Base-by-base conservation (phyloP, 2,113 vertebrate genomes). In the Poecile atricapillus region DNA sequence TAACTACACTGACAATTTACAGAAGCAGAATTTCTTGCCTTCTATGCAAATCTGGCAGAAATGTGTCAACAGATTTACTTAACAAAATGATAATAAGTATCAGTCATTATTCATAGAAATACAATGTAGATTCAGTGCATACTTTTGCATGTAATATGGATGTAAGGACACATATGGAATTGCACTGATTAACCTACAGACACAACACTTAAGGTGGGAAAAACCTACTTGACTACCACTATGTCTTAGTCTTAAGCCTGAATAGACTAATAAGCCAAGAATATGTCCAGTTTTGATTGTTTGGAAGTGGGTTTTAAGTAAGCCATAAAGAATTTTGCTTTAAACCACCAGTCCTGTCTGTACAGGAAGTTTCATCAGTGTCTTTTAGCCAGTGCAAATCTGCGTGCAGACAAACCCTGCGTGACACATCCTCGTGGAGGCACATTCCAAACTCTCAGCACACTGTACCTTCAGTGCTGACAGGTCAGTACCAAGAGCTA, bases 371-470 rank as follows among this genome's bases (percentile, higher is more conserved):
- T 87, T 49, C 69, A 62, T 56, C 37, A 49, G 65, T 49, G 64
- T 33, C 15, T 82, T 89, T 43, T 53, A 91, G 53, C 28, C 0
- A 0, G 62, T 76, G 77, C 69, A 84, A 82, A 89, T 68, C 43
- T 59, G 31, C 0, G 0, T 47, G 78, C 74, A 83, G 93, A 52
- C 35, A 25, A 82, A 31, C 23, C 60, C 59, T 25, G 39, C 0
- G 0, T 65, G 39, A 22, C 2, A 1, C 1, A 5, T 78, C 60
- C 76, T 87, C 1, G 0, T 12, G 49, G 47, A 67, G 44, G 44
- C 80, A 68, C 33, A 3, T 62, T 63, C 81, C 77, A 60, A 24
- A 46, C 55, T 20, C 55, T 2, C 30, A 25, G 55, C 44, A 21
- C 2, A 1, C 49, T 41, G 11, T 30, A 27, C 67, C 63, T 62